Percentiles rank a stretch among this genome's conserved stretches.
phyloP scores from a whole-genome alignment of 2,888 invertebrate genomes.

The Melanostoma mellinum region DNA sequence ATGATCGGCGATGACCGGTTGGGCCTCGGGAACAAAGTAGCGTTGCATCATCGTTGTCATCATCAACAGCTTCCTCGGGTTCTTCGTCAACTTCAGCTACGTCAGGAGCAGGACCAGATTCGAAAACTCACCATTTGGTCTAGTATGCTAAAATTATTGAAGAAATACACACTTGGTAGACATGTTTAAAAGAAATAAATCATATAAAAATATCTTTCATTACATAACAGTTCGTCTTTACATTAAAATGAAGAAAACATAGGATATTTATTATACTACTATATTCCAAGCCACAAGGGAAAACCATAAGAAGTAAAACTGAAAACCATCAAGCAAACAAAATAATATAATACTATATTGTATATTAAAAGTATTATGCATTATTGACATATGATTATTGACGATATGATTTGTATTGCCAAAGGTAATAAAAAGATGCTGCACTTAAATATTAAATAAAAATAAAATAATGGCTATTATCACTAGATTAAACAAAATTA shows the following conservation, averaged over 20 bases:
- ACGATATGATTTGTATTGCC: constrained; percentile 42
- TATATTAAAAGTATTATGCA: constrained; percentile 24
- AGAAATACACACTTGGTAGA: constrained; percentile 38
- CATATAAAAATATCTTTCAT: constrained; percentile 62
- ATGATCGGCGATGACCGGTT: constrained; percentile 82
- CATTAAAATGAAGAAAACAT: constrained; percentile 43
- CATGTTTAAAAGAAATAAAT: constrained; percentile 36
- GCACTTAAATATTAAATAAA: constrained; percentile 45
- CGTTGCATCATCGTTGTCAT: constrained; percentile 77
- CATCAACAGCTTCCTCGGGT: constrained; percentile 78
- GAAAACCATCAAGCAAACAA: constrained; percentile 51
- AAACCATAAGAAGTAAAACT: constrained; percentile 44
- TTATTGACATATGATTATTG: neutral
- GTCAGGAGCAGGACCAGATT: constrained; percentile 73
- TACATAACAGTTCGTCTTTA: constrained; percentile 59
- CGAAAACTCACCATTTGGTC: constrained; percentile 75
- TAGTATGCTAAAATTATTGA: constrained; percentile 56
- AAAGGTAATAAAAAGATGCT: constrained; percentile 42
- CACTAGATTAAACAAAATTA: constrained; percentile 59
- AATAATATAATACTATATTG: constrained; percentile 19
- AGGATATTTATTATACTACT: constrained; percentile 62
- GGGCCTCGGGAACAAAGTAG: constrained; percentile 79
- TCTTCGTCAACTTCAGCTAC: constrained; percentile 74
- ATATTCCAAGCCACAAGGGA: constrained; percentile 64
- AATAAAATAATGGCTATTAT: constrained; percentile 50